Evolutionary conservation across 2,888 invertebrate genomes (phyloP).

Genomic region (Xestia rhomboidea): DNA sequence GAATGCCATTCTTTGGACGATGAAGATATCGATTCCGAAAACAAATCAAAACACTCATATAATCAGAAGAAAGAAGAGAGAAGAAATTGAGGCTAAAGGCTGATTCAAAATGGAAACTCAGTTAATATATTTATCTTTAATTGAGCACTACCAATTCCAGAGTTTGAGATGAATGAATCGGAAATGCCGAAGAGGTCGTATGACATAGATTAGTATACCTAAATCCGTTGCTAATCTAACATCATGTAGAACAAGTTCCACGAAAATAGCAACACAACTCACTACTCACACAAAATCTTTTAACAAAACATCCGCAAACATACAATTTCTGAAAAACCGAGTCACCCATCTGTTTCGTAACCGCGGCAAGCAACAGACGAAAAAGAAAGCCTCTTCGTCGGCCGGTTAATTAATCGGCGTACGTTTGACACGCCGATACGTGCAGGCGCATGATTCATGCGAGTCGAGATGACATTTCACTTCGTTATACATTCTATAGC

Average conservation of each 20-base stretch:
- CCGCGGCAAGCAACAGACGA: slow-evolving; percentile 40
- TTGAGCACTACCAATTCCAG: not conserved
- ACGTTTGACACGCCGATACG: slow-evolving; percentile 56
- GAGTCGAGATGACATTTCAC: slow-evolving; percentile 61
- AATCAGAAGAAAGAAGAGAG: no score
- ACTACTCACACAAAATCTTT: slow-evolving; percentile 19
- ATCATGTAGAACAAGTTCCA: not conserved
- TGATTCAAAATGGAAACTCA: not conserved
- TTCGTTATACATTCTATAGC: slow-evolving; percentile 51
- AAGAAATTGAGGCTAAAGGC: not conserved
- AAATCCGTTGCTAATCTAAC: not conserved
- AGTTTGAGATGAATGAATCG: not conserved
- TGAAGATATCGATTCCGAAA: not conserved
- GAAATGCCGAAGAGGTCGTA: not conserved
- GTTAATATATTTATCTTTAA: not conserved
- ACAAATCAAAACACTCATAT: not conserved
- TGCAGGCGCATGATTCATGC: slow-evolving; percentile 61
- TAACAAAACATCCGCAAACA: slow-evolving; percentile 18
- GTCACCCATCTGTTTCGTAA: slow-evolving; percentile 56
- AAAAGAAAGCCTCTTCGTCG: slow-evolving; percentile 63
- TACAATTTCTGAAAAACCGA: slow-evolving; percentile 32
- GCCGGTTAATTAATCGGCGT: slow-evolving; percentile 59
- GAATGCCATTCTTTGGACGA: not conserved
- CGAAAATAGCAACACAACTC: slow-evolving; percentile 2
- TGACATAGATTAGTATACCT: not conserved